phyloP scores from a whole-genome alignment of 2,113 vertebrate species.

The Pimephales promelas region DNA sequence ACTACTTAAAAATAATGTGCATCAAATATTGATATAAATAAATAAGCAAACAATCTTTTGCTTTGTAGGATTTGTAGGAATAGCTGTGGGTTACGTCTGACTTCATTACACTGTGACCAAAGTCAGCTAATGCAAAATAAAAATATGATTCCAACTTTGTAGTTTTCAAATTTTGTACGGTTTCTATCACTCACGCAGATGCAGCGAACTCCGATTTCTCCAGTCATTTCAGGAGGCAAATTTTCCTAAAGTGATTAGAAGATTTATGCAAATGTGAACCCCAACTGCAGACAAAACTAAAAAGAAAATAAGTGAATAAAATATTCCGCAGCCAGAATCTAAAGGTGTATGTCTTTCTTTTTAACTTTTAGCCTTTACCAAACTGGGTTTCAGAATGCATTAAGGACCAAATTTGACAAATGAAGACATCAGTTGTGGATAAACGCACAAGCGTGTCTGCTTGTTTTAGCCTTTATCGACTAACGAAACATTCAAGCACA shows the following conservation, averaged over 20 bases:
- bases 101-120: not conserved
- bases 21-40: not conserved
- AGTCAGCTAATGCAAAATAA: not conserved
- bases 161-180: not conserved
- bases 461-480: not conserved
- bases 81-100: not conserved
- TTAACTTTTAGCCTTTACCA: not conserved
- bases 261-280: conserved; percentile 3
- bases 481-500: conserved; percentile 2
- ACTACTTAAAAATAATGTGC: not conserved
- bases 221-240: not conserved
- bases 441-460: not conserved
- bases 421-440: not conserved
- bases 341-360: not conserved
- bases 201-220: not conserved
- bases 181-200: not conserved
- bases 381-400: not conserved
- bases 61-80: not conserved
- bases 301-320: no score
- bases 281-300: not conserved
- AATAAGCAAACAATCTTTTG: not conserved
- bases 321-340: not conserved
- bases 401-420: conserved; percentile 12
- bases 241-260: conserved; percentile 3
- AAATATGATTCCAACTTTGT: not conserved